Base-by-base conservation (phyloP, 1,140 invertebrate species). In the Heliconius congener region DNA sequence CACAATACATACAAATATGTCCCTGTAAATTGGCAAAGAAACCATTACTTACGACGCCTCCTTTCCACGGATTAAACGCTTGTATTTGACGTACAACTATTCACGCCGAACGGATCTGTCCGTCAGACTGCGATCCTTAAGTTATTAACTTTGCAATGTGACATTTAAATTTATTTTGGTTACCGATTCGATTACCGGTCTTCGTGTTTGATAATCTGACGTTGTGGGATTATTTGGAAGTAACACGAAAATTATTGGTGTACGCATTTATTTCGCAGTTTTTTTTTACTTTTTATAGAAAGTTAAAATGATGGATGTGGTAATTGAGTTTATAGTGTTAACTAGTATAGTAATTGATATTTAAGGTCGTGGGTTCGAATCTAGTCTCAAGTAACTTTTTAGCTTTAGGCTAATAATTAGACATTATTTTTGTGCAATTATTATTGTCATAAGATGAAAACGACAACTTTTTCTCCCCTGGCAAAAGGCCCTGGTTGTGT, bases 81-180 rank as follows among this genome's bases (percentile, higher is more conserved):
- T 78, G 79, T 88, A 85, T 88, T 88, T 88, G 86, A 88, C 86
- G 79, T 83, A 80, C 82, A 86, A 86, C 86, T 86, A 84, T 83
- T 74, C 80, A 84, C 77, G 84, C 81, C 74, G 66, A 57, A 66
- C 76, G 73, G 79, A 83, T 83, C 82, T 73, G 79, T 81, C 83
- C 57, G 74, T 86, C 82, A 86, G 74, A 52, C 2, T 0, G 4
- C 18, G 74, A 80, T 85, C 76, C 81, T 81, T 77, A 81, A 78
- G 74, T 86, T 83, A 83, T 83, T 82, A 82, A 85, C 82, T 85
- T 81, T 74, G 85, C 84, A 74, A 82, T 60, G 55, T 60, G 55
- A 60, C 55, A 60, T 60, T n/a, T 23, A 23, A 60, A 27, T 60
- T 60, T 60, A 76, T 76, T 76, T 76, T 55, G 74, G 74, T 76